Evolutionary conservation across 2,888 invertebrate species (phyloP).

Genomic region (Branchipolynoe longqiensis): DNA sequence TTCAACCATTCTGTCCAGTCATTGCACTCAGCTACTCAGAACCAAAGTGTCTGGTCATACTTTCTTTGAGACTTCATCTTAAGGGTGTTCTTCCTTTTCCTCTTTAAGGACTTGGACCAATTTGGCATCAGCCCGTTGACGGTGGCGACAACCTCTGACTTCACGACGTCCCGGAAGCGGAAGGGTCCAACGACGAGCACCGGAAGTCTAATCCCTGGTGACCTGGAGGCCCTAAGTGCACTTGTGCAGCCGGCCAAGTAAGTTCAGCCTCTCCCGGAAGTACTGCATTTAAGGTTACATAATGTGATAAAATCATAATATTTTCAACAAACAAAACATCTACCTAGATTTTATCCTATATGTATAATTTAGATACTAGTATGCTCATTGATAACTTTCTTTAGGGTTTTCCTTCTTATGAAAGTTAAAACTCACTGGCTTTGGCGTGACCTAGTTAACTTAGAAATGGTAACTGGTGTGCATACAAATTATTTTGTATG

Average conservation of each 20-base stretch:
- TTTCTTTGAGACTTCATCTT: no score
- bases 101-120: slow-evolving; percentile 90
- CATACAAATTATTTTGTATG: no score
- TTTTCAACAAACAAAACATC: not conserved
- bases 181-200: slow-evolving; percentile 8
- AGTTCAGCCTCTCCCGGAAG: slow-evolving; percentile 60
- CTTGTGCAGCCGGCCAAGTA: slow-evolving; percentile 87
- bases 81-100: no score
- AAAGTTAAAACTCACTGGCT: no score
- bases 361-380: no score
- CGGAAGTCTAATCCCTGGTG: slow-evolving; percentile 85
- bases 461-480: no score
- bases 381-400: no score
- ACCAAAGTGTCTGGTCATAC: no score
- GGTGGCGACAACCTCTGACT: slow-evolving; percentile 91
- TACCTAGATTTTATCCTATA: not conserved
- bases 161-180: slow-evolving; percentile 79
- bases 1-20: no score
- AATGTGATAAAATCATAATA: not conserved
- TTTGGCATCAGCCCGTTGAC: slow-evolving; percentile 96
- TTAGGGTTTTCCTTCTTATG: no score
- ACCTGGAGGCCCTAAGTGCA: slow-evolving; percentile 86
- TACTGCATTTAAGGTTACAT: not conserved
- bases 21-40: no score
- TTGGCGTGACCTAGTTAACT: no score